These are phyloP conservation scores for Nephrotoma guestfalica DNA, from an alignment of 2,888 invertebrate species.

Conservation along the genomic window DNA sequence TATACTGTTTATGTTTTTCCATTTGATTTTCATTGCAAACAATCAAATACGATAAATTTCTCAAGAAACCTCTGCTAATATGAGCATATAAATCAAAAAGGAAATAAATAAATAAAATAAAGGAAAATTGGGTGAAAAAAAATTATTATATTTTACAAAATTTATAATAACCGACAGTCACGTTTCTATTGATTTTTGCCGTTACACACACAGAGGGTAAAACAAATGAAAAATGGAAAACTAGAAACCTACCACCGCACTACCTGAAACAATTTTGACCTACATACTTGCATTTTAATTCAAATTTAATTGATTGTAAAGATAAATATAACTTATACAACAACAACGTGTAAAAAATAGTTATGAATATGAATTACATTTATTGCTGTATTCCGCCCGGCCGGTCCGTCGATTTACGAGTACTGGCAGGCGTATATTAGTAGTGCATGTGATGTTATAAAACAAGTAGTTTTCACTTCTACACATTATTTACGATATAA, in stretches of 20 bases:
- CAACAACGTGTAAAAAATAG: not conserved
- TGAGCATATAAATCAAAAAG: not conserved
- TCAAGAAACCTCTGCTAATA: not conserved
- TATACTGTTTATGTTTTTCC: not conserved
- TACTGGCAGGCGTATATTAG: not conserved
- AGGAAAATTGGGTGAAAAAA: not conserved
- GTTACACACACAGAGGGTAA: not conserved
- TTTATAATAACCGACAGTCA: conserved; percentile 1
- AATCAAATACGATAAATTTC: not conserved
- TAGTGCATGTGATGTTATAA: not conserved
- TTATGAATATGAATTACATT: not conserved
- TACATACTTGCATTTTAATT: not conserved
- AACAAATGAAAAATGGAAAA: not conserved
- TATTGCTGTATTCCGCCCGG: not conserved
- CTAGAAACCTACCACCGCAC: not conserved
- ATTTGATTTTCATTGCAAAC: not conserved
- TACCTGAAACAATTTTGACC: not conserved
- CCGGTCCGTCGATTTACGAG: not conserved
- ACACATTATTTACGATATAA: not conserved
- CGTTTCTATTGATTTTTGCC: not conserved
- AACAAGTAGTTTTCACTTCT: not conserved
- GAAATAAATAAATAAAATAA: not conserved
- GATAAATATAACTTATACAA: not conserved
- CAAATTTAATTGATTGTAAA: not conserved
- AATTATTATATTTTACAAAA: not conserved